Base-by-base conservation (phyloP, 2,888 invertebrate species). In the Ophion ventricosus region DNA sequence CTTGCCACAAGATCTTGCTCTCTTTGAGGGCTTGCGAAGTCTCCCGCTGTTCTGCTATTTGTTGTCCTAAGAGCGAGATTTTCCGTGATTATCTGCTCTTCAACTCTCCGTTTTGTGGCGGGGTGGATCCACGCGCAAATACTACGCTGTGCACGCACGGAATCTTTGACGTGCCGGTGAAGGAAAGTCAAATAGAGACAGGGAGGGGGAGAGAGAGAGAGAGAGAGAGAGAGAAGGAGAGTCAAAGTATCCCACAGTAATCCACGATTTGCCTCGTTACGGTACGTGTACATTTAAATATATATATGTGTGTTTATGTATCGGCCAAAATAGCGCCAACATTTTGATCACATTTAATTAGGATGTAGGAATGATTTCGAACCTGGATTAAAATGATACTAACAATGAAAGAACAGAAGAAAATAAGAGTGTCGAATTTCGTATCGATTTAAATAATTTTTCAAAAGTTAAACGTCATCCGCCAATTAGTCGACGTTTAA, bases 181-280 rank as follows among this genome's bases (percentile, higher is more conserved):
- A 49, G 17, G 49, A 2, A 49, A 49, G 49, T 49, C 49, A 49
- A 49, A 49, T 49, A 49, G 49, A 26, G 43, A 61, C 4, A 35
- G 35, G 4, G 43, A 35, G 59, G 43, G 35, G 23, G 66, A 59
- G 57, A 57, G 25, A 26, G 61, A 61, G 43, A 35, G 59, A 61
- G 40, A 29, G 66, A 59, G 57, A 57, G 25, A 26, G 43, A 43
- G 43, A 35, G 59, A 61, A 23, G 35, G 66, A 59, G 57, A 57
- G 25, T 77, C 59, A 67, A 77, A 77, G 77, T 43, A 77, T 40
- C 56, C 25, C 76, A 29, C 43, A 67, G 49, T 14, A 77, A 77
- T 25, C 57, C 54, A 29, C 40, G 56, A 59, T 59, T 77, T 56
- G 67, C 59, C 67, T 59, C 43, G 20, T 67, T 40, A 40, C 10